A percentile compares a stretch with the other conserved stretches of the same genome.
These are phyloP conservation scores for Crotalus viridis DNA, from an alignment of 2,113 vertebrate species.

Conservation along the genomic window DNA sequence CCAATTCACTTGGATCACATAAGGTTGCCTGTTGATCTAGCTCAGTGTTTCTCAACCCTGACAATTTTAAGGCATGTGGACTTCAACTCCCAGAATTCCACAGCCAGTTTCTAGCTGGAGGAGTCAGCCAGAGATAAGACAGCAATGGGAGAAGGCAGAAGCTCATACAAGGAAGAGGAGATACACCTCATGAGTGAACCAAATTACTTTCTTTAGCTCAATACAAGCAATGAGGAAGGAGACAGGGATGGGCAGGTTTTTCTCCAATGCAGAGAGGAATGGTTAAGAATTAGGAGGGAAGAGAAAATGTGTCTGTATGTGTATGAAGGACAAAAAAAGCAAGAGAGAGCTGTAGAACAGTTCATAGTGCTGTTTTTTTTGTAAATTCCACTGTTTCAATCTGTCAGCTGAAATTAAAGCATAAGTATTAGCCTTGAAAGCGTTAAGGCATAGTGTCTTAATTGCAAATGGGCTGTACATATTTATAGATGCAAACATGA, in stretches of 20 bases:
- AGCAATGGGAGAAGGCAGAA: background rate
- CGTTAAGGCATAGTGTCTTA: background rate
- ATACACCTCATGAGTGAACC: background rate
- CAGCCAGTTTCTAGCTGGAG: background rate
- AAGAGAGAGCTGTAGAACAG: background rate
- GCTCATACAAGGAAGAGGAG: background rate
- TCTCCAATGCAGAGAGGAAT: background rate
- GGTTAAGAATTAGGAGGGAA: background rate
- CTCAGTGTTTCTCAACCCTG: no score
- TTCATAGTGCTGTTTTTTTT: background rate
- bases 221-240: background rate
- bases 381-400: background rate
- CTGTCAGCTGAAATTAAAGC: background rate
- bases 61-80: no score
- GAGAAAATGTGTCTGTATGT: background rate
- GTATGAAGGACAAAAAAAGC: no score
- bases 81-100: no score
- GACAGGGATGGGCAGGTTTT: background rate
- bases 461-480: background rate
- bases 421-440: background rate
- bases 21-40: background rate
- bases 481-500: background rate
- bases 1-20: background rate
- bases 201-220: background rate
- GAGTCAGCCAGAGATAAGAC: background rate